A percentile compares a stretch with the other conserved stretches of the same genome.
Evolutionary conservation across 2,888 invertebrate species (phyloP).

Genomic region (Acanthosoma haemorrhoidale): DNA sequence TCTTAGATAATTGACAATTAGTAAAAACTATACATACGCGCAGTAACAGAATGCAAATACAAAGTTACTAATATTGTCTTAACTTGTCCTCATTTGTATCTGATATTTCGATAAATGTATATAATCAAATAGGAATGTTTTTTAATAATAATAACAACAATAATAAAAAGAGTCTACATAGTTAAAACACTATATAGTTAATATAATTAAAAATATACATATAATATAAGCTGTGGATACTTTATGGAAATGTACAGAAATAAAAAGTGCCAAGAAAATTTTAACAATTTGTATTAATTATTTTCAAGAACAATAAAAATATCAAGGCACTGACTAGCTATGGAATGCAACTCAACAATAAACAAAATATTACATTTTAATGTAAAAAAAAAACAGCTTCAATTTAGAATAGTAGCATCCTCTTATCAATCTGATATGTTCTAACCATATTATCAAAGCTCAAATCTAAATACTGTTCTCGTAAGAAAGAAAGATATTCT

Average conservation of each 20-base stretch:
- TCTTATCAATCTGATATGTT: slow-evolving; percentile 17
- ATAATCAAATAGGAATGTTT: slow-evolving; percentile 11
- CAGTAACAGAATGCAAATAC: slow-evolving; percentile 21
- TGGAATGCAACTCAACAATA: slow-evolving; percentile 46
- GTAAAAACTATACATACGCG: slow-evolving; percentile 21
- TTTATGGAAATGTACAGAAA: not conserved
- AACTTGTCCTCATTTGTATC: not conserved
- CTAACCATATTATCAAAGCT: slow-evolving; percentile 19
- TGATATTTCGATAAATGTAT: not conserved
- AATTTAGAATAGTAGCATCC: not conserved
- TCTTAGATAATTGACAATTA: slow-evolving; percentile 22
- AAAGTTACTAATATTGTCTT: slow-evolving; percentile 28
- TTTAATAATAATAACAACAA: not conserved
- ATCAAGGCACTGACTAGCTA: slow-evolving; percentile 31
- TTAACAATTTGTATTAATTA: slow-evolving; percentile 1
- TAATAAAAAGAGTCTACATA: slow-evolving; percentile 5
- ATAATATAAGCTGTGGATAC: not conserved
- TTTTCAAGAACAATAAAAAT: not conserved
- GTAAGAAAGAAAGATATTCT: not conserved
- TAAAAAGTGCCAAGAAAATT: slow-evolving; percentile 16
- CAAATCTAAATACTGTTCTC: slow-evolving; percentile 18
- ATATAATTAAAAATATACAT: not conserved
- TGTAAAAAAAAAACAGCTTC: not conserved
- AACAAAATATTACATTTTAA: not conserved
- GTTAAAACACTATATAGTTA: slow-evolving; percentile 27